Evolutionary conservation across 2,888 invertebrate genomes (phyloP).

Genomic region (Deroplatys truncata): DNA sequence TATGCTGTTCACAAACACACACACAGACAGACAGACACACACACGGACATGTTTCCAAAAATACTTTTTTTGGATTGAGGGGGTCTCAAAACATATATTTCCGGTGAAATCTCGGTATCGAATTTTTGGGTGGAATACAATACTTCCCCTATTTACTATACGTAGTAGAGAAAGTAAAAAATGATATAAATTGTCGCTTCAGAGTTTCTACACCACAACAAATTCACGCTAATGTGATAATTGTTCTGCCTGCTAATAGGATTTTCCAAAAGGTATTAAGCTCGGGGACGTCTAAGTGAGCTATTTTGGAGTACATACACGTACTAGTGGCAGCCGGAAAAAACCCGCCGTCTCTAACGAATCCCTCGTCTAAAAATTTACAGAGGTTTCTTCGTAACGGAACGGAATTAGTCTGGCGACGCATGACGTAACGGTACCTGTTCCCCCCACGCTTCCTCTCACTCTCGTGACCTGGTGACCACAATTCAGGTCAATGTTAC

Average conservation of each 20-base stretch:
- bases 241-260: neutral
- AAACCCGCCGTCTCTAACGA: neutral
- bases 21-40: too few species aligned
- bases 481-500: conserved; percentile 12
- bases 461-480: conserved; percentile 10
- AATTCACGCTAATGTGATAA: neutral
- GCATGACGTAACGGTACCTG: conserved; percentile 7
- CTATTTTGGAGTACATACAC: neutral
- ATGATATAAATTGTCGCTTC: too few species aligned
- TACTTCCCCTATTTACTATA: too few species aligned
- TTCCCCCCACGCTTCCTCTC: neutral
- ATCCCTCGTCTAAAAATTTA: neutral
- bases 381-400: neutral
- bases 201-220: neutral
- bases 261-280: neutral
- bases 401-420: neutral
- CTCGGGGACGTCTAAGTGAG: neutral
- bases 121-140: too few species aligned
- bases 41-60: too few species aligned
- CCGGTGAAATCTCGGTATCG: too few species aligned
- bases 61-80: too few species aligned
- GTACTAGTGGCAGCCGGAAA: neutral
- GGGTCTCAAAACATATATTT: too few species aligned
- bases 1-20: too few species aligned
- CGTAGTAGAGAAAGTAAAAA: too few species aligned